phyloP scores from a whole-genome alignment of 1,140 invertebrate genomes.

The Lordiphosa stackelbergi region DNA sequence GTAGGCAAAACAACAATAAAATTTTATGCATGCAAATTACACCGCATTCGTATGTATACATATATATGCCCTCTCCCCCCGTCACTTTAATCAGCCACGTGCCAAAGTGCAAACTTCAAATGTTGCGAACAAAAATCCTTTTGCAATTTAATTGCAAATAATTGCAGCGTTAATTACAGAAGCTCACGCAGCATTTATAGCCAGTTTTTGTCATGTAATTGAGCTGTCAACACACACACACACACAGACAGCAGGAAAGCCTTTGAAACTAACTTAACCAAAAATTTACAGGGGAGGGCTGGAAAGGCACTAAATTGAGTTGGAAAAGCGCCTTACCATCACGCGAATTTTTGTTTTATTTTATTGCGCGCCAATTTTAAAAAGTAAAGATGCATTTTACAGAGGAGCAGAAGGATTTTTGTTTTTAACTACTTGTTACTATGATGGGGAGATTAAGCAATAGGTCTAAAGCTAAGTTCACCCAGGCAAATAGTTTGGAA shows the following conservation, averaged over 20 bases:
- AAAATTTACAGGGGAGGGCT: constrained; percentile 6
- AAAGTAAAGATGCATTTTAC: too few relatives aligned
- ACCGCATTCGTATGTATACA: constrained; percentile 5
- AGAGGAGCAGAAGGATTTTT: too few relatives aligned
- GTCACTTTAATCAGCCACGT: constrained; percentile 30
- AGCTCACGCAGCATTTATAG: constrained; percentile 36
- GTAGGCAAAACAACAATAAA: constrained; percentile 57
- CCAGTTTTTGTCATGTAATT: constrained; percentile 56
- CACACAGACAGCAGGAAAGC: neutral
- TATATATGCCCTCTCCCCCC: too few relatives aligned
- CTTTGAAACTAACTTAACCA: constrained; percentile 2
- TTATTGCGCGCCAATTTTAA: too few relatives aligned
- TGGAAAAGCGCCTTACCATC: too few relatives aligned
- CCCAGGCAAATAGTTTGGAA: too few relatives aligned
- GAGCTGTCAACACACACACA: constrained; percentile 57
- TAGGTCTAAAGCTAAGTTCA: too few relatives aligned
- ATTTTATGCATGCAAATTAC: constrained; percentile 61
- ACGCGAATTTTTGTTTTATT: too few relatives aligned
- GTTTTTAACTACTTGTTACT: too few relatives aligned
- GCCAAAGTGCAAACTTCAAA: constrained; percentile 45
- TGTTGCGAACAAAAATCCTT: too few relatives aligned
- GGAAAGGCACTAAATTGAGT: too few relatives aligned
- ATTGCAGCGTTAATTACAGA: constrained; percentile 66
- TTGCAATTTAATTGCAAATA: constrained; percentile 69
- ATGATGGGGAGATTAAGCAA: too few relatives aligned